phyloP scores from a whole-genome alignment of 2,888 invertebrate species.

The Trileptium ribeirensis region DNA sequence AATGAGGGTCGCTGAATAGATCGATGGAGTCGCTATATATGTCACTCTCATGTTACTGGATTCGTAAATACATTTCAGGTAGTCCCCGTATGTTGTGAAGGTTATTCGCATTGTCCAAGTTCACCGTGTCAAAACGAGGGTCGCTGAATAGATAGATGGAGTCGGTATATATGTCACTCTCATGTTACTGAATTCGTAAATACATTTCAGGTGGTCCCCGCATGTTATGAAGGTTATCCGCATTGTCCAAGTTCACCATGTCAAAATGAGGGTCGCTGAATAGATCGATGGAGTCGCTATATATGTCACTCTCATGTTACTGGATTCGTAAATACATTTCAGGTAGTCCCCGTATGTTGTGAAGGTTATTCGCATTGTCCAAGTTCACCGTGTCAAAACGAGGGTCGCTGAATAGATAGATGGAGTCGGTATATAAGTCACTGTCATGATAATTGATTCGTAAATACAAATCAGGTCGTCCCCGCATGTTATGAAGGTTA shows the following conservation, averaged over 20 bases:
- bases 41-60: no score
- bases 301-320: constrained; percentile 91
- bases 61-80: no score
- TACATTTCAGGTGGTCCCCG: constrained; percentile 43
- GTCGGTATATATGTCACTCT: no score
- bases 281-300: constrained; percentile 89
- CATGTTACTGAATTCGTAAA: no score
- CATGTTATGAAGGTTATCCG: constrained; percentile 65
- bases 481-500: constrained; percentile 66
- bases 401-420: constrained; percentile 78
- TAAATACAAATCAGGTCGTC: not conserved
- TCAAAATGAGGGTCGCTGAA: constrained; percentile 75
- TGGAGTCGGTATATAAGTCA: constrained; percentile 93
- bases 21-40: no score
- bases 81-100: no score
- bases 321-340: not conserved
- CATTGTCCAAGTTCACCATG: constrained; percentile 68
- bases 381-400: constrained; percentile 79
- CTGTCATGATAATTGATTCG: constrained; percentile 67
- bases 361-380: constrained; percentile 57
- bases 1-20: no score
- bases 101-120: no score
- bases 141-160: no score
- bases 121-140: no score
- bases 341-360: constrained; percentile 63